phyloP scores from a whole-genome alignment of 2,888 invertebrate species.

The Electrophaes corylata region DNA sequence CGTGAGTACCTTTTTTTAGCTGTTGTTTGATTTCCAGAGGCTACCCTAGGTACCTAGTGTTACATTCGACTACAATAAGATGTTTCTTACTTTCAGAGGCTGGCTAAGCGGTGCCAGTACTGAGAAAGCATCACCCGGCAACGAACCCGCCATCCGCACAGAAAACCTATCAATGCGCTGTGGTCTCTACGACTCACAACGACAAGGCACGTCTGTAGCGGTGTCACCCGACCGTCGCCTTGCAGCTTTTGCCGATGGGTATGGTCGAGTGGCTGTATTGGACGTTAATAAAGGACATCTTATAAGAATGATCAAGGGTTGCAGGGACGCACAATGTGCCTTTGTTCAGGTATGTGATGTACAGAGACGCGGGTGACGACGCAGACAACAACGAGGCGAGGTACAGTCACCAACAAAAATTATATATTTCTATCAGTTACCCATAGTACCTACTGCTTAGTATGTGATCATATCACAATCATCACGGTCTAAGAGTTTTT shows the following conservation, averaged over 20 bases:
- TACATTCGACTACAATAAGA: too few species aligned
- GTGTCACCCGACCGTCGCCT: constrained; percentile 92
- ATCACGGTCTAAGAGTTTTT: too few species aligned
- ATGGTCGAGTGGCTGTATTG: constrained; percentile 94
- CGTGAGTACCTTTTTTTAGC: constrained; percentile 82
- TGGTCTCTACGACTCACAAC: constrained; percentile 91
- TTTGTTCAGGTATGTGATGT: constrained; percentile 89
- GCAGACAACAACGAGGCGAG: too few species aligned
- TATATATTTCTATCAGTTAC: too few species aligned
- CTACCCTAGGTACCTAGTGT: too few species aligned
- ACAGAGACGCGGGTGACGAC: too few species aligned
- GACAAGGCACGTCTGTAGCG: constrained; percentile 88
- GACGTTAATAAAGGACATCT: constrained; percentile 92
- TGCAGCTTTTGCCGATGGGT: constrained; percentile 92
- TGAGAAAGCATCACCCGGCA: constrained; percentile 54
- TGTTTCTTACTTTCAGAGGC: constrained; percentile 57
- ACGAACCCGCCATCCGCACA: constrained; percentile 84
- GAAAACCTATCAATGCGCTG: constrained; percentile 91
- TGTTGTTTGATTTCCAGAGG: too few species aligned
- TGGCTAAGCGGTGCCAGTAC: constrained; percentile 71
- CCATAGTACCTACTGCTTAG: too few species aligned
- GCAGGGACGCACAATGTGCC: constrained; percentile 97
- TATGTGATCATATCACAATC: too few species aligned
- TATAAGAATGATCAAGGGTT: constrained; percentile 96
- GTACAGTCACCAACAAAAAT: too few species aligned